Evolutionary conservation across 2,797 vertebrate genomes (phyloP).

Genomic region (Danionella dracula): DNA sequence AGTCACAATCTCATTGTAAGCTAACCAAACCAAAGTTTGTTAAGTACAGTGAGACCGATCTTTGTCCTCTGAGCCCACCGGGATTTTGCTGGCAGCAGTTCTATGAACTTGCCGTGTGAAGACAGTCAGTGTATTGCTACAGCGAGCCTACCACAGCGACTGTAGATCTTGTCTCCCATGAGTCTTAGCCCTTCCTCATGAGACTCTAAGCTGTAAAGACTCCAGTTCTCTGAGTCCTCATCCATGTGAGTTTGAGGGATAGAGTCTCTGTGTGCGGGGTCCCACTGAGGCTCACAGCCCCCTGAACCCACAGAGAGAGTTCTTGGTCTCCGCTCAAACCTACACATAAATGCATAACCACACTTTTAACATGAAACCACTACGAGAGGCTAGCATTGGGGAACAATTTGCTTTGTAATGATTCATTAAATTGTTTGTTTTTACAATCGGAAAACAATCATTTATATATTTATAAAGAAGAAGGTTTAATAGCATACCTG

Average conservation of each 20-base stretch:
- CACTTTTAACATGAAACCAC: no score
- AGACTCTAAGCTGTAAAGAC: conserved; percentile 33
- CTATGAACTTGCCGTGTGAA: no score
- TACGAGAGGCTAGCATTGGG: no score
- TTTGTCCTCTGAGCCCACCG: no score
- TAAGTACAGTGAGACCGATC: no score
- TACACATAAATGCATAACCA: not conserved
- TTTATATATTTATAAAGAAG: not conserved
- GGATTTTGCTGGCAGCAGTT: no score
- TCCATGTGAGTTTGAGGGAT: conserved; percentile 5
- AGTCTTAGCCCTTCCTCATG: conserved; percentile 6
- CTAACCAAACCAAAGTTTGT: no score
- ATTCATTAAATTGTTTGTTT: no score
- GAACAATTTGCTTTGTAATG: no score
- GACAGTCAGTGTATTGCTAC: no score
- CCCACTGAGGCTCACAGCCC: conserved; percentile 22
- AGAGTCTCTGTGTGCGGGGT: not conserved
- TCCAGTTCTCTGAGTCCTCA: conserved; percentile 35
- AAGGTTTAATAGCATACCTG: conserved; percentile 16
- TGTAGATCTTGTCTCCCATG: conserved; percentile 6
- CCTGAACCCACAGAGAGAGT: conserved; percentile 31
- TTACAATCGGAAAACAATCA: no score
- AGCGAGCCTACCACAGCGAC: conserved; percentile 5
- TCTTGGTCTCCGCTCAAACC: not conserved
- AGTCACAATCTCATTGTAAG: no score